Evolutionary conservation across 2,797 vertebrate species (phyloP), one percentile per base, ranked within the genome.

Genomic region (Periparus ater): DNA sequence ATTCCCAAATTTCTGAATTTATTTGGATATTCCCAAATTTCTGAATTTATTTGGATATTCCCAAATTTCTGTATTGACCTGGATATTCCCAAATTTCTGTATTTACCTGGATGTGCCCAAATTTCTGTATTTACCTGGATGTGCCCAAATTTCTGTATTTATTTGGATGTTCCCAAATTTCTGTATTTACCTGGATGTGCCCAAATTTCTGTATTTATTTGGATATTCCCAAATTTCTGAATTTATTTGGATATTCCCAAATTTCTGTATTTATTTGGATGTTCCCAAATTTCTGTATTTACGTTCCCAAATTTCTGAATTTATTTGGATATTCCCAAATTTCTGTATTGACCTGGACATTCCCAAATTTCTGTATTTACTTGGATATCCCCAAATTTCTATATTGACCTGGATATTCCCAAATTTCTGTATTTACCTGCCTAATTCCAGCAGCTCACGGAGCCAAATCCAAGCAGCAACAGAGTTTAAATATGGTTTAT

Each of bases 151-250:
- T n/a, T 13, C 3, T 20, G 2, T 2, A 12, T 71, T 55, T 42
- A 26, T 3, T 10, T 54, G 10, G 3, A 16, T 0, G 0, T n/a
- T 10, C 17, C 38, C 30, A n/a, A 26, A 71, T 71, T 71, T 44
- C 7, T 27, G 17, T 3, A 12, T 42, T 42, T 15, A 25, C 4
- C 2, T 36, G 32, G 2, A 6, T 0, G 0, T 13, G 2, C 8
- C 6, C 25, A 45, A 17, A 29, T 72, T 57, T 34, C 6, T 45
- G 7, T 1, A 11, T 47, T 47, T 23, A 47, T 5, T 9, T 45
- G 25, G 3, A 29, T 1, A 1, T 7, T 4, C 5, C 23, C 51
- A n/a, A 11, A 32, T 53, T 40, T 68, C 13, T 62, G 27, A 1
- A 61, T 30, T 40, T 61, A 20, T 7, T 6, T 61, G 27, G 4